phyloP scores from a whole-genome alignment of 1,140 invertebrate species.

The Ceratosolen fusciceps region DNA sequence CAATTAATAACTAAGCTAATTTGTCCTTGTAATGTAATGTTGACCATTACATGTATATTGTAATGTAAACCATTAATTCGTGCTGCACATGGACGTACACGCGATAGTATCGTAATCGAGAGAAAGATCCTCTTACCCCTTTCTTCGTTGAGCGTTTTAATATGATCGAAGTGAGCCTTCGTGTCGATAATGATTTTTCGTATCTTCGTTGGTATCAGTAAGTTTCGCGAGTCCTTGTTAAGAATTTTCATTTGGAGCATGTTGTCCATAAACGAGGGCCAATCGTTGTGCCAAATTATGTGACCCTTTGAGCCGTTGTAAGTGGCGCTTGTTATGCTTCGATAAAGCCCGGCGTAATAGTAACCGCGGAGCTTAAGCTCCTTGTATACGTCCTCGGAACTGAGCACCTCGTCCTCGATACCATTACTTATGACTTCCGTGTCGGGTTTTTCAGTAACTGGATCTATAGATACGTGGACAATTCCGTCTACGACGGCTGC shows the following conservation, averaged over 20 bases:
- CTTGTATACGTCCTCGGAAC: slow-evolving; percentile 89
- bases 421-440: slow-evolving; percentile 52
- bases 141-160: slow-evolving; percentile 61
- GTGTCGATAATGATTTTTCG: slow-evolving; percentile 85
- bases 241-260: slow-evolving; percentile 93
- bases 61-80: no score
- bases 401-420: slow-evolving; percentile 64
- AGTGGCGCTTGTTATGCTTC: slow-evolving; percentile 74
- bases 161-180: slow-evolving; percentile 73
- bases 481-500: slow-evolving; percentile 83
- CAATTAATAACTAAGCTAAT: no score
- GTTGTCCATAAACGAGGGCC: slow-evolving; percentile 93
- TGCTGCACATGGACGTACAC: no score
- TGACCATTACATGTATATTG: no score
- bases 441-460: slow-evolving; percentile 54
- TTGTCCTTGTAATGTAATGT: no score
- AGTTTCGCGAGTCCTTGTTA: slow-evolving; percentile 78
- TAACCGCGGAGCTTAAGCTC: slow-evolving; percentile 92
- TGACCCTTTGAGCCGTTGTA: slow-evolving; percentile 70
- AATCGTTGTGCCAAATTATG: slow-evolving; percentile 85
- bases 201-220: slow-evolving; percentile 90
- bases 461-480: slow-evolving; percentile 73
- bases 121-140: slow-evolving; percentile 52
- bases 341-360: slow-evolving; percentile 87
- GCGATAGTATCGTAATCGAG: neutral